Base-by-base conservation (phyloP, 1,140 invertebrate species). In the Heliothis virescens region DNA sequence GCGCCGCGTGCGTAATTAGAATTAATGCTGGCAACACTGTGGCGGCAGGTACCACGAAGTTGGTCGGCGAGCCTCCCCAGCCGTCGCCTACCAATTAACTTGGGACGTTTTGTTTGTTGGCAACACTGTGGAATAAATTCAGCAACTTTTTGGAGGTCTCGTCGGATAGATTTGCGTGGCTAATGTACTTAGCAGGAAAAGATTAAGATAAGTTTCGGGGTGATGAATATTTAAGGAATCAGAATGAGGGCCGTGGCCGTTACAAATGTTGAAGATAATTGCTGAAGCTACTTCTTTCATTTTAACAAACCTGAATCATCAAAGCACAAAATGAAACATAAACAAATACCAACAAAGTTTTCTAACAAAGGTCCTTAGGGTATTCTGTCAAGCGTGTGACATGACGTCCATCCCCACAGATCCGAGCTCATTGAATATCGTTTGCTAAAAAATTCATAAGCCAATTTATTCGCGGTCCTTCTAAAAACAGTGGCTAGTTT, bases 1-100 rank as follows among this genome's bases (percentile, higher is more conserved):
- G 79, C 29, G 71, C 55, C 47, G 29, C 62, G 79, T 77, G 55
- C 63, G 65, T 81, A 77, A 81, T 81, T 72, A 81, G 65, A 81
- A 81, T 81, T 81, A 81, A 81, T 81, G 73, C 26, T 62, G 73
- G 63, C 47, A 77, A 50, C 53, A 41, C 47, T 57, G 71, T 52
- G 53, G 59, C 60, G 41, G 26, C 59, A 67, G 71, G 63, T 62
- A 60, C 34, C 62, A 65, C 53, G 21, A 79, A 79, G 26, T 79
- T 77, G 48, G 29, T 73, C 71, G 48, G 48, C 60, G 48, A 62
- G 57, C 55, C 57, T 75, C 73, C 73, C 47, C 69, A 41, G 69
- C 15, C 69, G 69, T 16, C 69, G 53, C 50, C 18, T 29, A 50
- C 29, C 69, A 57, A 72, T 72, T 74, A 59, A 74, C 55, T 74